Conservation (phyloP, 2,797 vertebrate genomes). For the Gymnopithys bicolor region DNA sequence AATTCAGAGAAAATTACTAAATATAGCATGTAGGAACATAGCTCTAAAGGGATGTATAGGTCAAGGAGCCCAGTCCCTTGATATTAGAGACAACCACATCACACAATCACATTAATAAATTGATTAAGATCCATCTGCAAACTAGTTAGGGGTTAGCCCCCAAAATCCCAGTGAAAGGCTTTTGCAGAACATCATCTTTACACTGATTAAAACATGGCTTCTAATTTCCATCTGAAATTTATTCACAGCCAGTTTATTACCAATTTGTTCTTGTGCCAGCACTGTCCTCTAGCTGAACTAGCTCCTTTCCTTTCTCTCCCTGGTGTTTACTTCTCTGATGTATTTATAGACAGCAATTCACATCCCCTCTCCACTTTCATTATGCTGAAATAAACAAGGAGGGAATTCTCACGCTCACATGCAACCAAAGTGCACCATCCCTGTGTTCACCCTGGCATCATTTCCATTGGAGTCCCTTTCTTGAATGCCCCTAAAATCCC, state of each 20-base stretch:
- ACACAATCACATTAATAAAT: conserved; percentile 36
- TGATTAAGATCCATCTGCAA: conserved; percentile 40
- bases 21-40: background rate
- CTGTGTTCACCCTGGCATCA: background rate
- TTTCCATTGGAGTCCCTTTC: background rate
- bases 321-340: conserved; percentile 12
- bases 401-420: background rate
- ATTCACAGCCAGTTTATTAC: conserved; percentile 54
- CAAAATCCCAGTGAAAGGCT: conserved; percentile 52
- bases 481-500: background rate
- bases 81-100: background rate
- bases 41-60: background rate
- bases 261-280: conserved; percentile 54
- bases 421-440: background rate
- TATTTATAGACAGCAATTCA: conserved; percentile 50
- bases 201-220: conserved; percentile 51
- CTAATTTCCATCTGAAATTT: conserved; percentile 68
- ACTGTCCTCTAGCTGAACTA: conserved; percentile 63
- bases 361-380: conserved; percentile 7
- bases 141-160: conserved; percentile 8
- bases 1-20: conserved; percentile 31
- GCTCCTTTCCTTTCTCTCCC: conserved; percentile 35
- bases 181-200: conserved; percentile 38
- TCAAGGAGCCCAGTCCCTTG: conserved; percentile 12
- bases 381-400: background rate